Percentiles rank a stretch among this genome's conserved stretches.
These are phyloP conservation scores for Eriocheir sinensis DNA, from an alignment of 1,140 invertebrate species.

Conservation along the genomic window DNA sequence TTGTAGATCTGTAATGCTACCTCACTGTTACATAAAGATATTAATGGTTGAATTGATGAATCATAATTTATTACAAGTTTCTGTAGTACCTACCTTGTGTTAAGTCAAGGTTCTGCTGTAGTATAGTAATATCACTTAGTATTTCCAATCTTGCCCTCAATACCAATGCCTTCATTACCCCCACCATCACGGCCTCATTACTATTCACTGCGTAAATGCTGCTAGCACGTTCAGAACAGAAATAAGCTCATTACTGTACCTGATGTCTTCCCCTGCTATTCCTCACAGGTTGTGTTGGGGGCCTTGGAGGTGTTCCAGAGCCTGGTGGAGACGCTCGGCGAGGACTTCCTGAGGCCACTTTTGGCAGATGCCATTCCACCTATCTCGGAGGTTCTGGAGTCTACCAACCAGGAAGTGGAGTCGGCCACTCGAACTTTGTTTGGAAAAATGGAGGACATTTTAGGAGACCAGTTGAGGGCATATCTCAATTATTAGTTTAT, in stretches of 20 bases:
- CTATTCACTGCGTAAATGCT: neutral
- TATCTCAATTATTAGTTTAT: conserved; percentile 70
- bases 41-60: too few relatives aligned
- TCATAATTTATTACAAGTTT: too few relatives aligned
- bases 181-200: too few relatives aligned
- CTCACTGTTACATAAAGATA: too few relatives aligned
- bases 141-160: too few relatives aligned
- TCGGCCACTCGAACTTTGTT: conserved; percentile 62
- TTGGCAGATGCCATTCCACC: conserved; percentile 76
- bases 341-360: conserved; percentile 76
- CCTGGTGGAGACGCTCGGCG: conserved; percentile 71
- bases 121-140: too few relatives aligned
- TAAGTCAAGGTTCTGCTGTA: too few relatives aligned
- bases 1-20: too few relatives aligned
- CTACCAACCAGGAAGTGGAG: conserved; percentile 64
- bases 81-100: too few relatives aligned
- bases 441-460: conserved; percentile 75
- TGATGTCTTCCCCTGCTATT: neutral
- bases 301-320: conserved; percentile 68
- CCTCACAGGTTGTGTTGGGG: conserved; percentile 65
- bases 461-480: conserved; percentile 72
- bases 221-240: too few relatives aligned
- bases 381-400: conserved; percentile 76
- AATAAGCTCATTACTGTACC: too few relatives aligned
- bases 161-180: too few relatives aligned